Evolutionary conservation across 1,140 invertebrate genomes (phyloP), one percentile per base, ranked within the genome.

Genomic region (Drosophila nigromelanica): DNA sequence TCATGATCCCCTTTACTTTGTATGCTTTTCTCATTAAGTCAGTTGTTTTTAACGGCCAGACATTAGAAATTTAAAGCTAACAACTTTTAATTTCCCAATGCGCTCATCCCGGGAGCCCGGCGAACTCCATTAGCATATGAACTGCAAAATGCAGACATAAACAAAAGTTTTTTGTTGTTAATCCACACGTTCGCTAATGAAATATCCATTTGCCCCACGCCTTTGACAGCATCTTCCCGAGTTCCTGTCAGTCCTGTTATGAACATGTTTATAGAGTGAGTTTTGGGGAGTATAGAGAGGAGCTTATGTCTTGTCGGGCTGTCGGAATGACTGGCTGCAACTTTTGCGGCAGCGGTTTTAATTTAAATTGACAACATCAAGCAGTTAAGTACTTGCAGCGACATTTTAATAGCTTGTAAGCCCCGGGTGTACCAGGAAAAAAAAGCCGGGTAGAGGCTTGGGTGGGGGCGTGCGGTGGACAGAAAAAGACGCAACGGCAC

Each of bases 381-480:
- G 83, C 83, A 89, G 83, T 89, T 89, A 89, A 89, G 83, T 89
- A 89, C 83, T 89, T 83, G 85, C 85, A 83, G 83, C 73, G 83
- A 89, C 83, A 89, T 89, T 89, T 89, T 89, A 89, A 89, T 89
- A 89, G 83, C 83, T 89, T 89, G 83, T 89, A 89, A 89, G 80
- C 83, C 83, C 85, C 85, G 67, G 30, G 83, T 89, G 83, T 77
- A 70, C 56, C 75, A 63, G 59, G 18, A 43, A 56, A 71, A 66
- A 48, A 45, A 6, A n/a, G 0, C 14, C 4, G 12, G 21, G 4
- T 5, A 30, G 24, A 1, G 14, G 10, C 8, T 5, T 35, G 39
- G 10, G 30, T 39, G 5, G 39, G 11, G n/a, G 27, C 10, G 27
- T 18, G 8, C 4, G 39, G 8, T 4, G 3, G 5, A n/a, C 33